Evolutionary conservation across 2,113 vertebrate genomes (phyloP).

Genomic region (Anser brachyrhynchus): DNA sequence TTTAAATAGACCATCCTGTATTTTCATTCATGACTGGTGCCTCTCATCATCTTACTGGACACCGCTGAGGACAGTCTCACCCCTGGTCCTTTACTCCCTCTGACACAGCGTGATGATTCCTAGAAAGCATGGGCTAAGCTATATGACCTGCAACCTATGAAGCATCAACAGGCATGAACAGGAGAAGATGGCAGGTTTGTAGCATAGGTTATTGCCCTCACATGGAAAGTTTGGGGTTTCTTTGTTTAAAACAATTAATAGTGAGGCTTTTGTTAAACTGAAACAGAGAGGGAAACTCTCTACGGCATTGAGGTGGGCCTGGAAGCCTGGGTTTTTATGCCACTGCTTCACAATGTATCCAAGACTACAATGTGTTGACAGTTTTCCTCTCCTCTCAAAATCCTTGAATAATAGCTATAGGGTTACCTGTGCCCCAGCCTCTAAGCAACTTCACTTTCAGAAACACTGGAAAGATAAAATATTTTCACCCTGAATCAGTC

Average conservation of each 20-base stretch:
- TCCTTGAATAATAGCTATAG: background rate
- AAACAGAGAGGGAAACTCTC: background rate
- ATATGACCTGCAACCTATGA: background rate
- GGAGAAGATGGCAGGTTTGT: background rate
- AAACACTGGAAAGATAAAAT: background rate
- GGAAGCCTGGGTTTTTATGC: background rate
- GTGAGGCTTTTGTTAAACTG: background rate
- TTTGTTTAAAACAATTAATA: background rate
- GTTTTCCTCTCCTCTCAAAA: background rate
- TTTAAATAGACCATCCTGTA: too few relatives aligned
- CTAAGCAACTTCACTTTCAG: background rate
- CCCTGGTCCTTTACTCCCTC: too few relatives aligned
- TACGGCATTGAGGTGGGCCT: too few relatives aligned
- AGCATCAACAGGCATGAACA: background rate
- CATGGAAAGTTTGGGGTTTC: background rate
- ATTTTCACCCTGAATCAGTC: background rate
- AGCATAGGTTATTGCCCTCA: background rate
- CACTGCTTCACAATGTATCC: background rate
- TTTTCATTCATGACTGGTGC: too few relatives aligned
- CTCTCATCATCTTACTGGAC: too few relatives aligned
- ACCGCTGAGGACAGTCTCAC: too few relatives aligned
- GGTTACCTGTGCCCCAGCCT: background rate
- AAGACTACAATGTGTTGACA: too few relatives aligned
- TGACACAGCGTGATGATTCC: background rate
- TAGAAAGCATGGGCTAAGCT: background rate